A percentile compares a stretch with the other conserved stretches of the same genome.
Evolutionary conservation across 1,140 invertebrate species (phyloP).

Genomic region (Ostrea edulis): DNA sequence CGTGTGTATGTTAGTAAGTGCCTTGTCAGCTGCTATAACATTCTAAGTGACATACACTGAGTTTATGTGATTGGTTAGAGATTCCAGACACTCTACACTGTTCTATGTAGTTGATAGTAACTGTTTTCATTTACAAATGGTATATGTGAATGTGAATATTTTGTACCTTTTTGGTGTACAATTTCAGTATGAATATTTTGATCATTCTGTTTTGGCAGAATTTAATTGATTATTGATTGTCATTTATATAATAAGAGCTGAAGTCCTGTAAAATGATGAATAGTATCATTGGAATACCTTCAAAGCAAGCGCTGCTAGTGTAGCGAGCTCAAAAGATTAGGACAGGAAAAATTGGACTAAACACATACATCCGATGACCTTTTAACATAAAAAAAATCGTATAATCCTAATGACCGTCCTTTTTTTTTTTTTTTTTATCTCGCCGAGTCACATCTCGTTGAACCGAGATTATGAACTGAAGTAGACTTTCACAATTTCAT

Average conservation of each 20-base stretch:
- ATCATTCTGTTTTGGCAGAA: background rate
- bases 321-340: too few species aligned
- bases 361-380: too few species aligned
- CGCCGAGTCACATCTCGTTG: too few species aligned
- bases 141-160: background rate
- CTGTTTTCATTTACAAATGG: background rate
- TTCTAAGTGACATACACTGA: background rate
- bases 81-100: background rate
- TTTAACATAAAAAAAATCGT: too few species aligned
- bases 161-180: slow-evolving; percentile 36
- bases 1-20: background rate
- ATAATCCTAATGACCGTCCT: too few species aligned
- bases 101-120: background rate
- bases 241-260: background rate
- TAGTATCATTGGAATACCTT: background rate
- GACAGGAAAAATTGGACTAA: too few species aligned
- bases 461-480: too few species aligned
- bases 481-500: too few species aligned
- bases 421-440: too few species aligned
- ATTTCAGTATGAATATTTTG: background rate
- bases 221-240: background rate
- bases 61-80: slow-evolving; percentile 18
- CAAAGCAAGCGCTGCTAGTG: too few species aligned
- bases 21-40: background rate
- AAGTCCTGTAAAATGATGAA: slow-evolving; percentile 19